A percentile compares a stretch with the other conserved stretches of the same genome.
Conservation (phyloP, 2,113 vertebrate genomes). For the Lepisosteus osseus region DNA sequence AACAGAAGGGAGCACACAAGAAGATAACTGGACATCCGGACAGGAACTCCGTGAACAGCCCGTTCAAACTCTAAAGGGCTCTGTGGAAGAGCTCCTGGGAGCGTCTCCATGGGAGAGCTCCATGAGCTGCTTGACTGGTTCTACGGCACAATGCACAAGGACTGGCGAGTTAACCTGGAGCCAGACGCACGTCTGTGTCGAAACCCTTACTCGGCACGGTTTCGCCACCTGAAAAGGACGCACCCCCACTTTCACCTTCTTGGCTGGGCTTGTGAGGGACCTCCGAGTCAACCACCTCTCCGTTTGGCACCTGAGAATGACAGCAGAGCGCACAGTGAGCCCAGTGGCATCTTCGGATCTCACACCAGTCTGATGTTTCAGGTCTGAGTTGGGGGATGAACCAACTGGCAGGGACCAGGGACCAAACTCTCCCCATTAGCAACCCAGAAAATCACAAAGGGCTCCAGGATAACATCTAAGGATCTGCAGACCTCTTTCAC, state of each 20-base stretch:
- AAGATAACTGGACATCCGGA: not conserved
- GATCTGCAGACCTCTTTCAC: no score
- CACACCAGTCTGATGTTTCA: no score
- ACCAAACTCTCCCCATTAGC: no score
- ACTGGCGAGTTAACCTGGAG: not conserved
- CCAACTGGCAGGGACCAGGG: no score
- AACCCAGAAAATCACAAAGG: no score
- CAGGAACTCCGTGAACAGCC: not conserved
- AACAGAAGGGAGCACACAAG: not conserved
- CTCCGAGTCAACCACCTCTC: constrained; percentile 64
- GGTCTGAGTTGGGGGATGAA: no score
- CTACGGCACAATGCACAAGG: not conserved
- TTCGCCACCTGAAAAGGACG: constrained; percentile 60
- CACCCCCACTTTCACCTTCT: constrained; percentile 59
- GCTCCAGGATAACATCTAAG: no score
- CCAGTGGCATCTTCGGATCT: not conserved
- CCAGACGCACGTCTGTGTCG: not conserved
- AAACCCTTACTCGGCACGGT: constrained; percentile 66
- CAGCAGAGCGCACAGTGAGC: constrained; percentile 1
- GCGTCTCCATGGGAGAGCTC: no score
- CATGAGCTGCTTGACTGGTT: no score
- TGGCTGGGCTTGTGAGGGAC: constrained; percentile 63
- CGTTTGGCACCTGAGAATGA: constrained; percentile 71
- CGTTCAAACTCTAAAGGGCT: no score
- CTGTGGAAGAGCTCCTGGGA: no score